Evolutionary conservation across 2,797 vertebrate genomes (phyloP), one percentile per base, ranked within the genome.

Genomic region (Enteromius paludinosus): DNA sequence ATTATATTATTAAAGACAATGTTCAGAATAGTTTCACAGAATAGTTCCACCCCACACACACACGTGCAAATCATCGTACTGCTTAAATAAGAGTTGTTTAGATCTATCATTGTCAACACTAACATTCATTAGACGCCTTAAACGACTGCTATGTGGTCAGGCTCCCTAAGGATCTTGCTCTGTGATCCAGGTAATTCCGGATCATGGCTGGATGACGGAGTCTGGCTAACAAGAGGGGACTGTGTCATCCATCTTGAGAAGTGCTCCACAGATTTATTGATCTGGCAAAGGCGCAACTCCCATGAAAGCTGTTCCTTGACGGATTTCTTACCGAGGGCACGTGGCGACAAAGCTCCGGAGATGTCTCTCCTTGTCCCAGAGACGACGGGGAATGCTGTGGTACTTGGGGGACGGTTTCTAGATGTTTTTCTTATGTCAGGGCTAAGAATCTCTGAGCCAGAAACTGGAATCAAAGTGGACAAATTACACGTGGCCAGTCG

Each of bases 121-220:
- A 69, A 47, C 64, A 69, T 74, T 81, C 30, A 75, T 54, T 43
- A 82, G 15, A 35, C 6, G 33, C 62, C 41, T 1, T 83, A 71
- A 83, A 81, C 18, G 18, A 70, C 79, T 78, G n/a, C 83, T 83
- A 76, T 85, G 78, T 78, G 84, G 87, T 86, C 70, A 45, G 23
- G 38, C 56, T 87, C 84, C 86, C 85, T 70, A 47, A 68, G 81
- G 81, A 64, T 71, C 85, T 75, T 92, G 93, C 89, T 93, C 92
- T 88, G 90, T 94, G 93, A 94, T 94, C 92, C 93, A 92, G 93
- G 92, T 93, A 93, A 95, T 94, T 89, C 85, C 89, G 20, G 90
- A 90, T 45, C 91, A 93, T 75, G 70, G 86, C 81, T 70, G 81
- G 87, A 62, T 82, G 83, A 77, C 62, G 43, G 64, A 77, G 78